Conservation (phyloP, 2,113 vertebrate genomes). For the Callocephalon fimbriatum region DNA sequence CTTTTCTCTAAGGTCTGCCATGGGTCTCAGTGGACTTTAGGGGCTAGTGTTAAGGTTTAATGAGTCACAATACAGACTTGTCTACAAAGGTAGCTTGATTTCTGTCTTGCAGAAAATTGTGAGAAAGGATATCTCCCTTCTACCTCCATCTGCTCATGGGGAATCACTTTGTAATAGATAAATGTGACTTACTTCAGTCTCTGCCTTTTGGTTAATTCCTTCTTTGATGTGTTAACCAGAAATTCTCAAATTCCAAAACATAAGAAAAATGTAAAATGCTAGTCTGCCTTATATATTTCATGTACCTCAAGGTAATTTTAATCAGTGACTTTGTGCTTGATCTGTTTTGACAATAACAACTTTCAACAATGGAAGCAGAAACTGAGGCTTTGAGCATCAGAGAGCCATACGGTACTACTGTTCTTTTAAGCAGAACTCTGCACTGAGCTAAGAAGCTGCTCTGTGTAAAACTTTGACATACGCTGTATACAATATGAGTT, state of each 20-base stretch:
- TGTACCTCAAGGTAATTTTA: not conserved
- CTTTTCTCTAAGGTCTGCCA: not conserved
- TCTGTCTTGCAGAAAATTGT: not conserved
- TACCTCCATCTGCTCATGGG: not conserved
- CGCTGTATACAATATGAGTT: not conserved
- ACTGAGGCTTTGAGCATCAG: not conserved
- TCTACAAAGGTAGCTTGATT: not conserved
- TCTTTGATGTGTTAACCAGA: not conserved
- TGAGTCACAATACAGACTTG: not conserved
- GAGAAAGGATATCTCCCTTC: not conserved
- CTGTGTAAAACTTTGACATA: not conserved
- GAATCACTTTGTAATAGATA: not conserved
- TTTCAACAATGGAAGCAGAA: not conserved
- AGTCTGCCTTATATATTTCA: not conserved
- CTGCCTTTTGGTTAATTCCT: not conserved
- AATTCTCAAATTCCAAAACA: not conserved
- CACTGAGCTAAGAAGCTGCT: not conserved
- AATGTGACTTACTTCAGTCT: not conserved
- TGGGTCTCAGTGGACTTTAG: not conserved
- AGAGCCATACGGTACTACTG: not conserved
- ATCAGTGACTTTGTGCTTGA: not conserved
- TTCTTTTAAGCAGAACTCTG: not conserved
- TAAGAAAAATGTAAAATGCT: not conserved
- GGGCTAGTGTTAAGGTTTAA: not conserved
- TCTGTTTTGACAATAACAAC: constrained; percentile 8